A percentile compares a stretch with the other conserved stretches of the same genome.
Evolutionary conservation across 2,113 vertebrate genomes (phyloP).

Genomic region (Leptodactylus fuscus): DNA sequence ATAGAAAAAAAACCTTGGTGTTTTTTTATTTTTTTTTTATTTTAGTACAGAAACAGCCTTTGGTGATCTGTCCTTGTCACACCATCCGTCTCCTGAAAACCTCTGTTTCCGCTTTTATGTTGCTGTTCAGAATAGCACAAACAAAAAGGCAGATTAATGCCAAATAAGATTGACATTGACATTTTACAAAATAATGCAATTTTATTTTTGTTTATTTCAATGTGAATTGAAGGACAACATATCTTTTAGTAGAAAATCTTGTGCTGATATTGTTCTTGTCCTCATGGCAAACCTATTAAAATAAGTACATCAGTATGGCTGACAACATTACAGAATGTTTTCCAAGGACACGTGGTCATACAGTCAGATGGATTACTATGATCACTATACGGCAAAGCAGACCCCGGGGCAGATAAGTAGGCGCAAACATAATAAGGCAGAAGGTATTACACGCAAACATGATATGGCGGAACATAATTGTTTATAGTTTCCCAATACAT

Average conservation of each 20-base stretch:
- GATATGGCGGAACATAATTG: no score
- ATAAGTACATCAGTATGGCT: background rate
- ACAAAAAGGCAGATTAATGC: slow-evolving; percentile 30
- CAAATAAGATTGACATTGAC: background rate
- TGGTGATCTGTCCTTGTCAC: background rate
- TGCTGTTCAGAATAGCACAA: background rate
- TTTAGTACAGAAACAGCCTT: background rate
- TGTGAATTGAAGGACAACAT: background rate
- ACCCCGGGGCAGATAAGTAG: no score
- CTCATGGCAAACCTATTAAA: background rate
- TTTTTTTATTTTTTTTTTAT: slow-evolving; percentile 29
- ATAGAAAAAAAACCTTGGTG: slow-evolving; percentile 74
- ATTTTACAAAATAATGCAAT: background rate
- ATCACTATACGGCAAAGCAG: no score
- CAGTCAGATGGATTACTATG: no score
- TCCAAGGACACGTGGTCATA: background rate
- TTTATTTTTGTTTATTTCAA: background rate
- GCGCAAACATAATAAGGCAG: no score
- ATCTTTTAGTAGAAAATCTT: background rate
- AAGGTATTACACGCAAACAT: no score
- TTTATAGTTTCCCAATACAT: no score
- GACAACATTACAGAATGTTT: background rate
- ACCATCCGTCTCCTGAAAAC: background rate
- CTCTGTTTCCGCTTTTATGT: background rate
- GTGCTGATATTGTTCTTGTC: background rate